phyloP scores from a whole-genome alignment of 2,113 vertebrate species.

The Laticauda colubrina region DNA sequence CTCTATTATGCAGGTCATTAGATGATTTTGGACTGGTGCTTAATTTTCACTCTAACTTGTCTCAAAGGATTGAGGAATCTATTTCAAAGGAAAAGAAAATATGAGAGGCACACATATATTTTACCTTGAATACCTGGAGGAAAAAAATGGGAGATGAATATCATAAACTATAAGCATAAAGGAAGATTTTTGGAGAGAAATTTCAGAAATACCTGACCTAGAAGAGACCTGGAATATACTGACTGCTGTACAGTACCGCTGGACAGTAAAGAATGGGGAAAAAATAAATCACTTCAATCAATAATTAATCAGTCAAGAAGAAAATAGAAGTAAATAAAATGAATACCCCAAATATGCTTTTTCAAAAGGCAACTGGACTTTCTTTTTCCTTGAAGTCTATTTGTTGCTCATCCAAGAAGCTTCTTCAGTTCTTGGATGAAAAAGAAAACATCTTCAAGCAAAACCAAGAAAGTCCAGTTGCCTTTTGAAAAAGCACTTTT shows the following conservation, averaged over 20 bases:
- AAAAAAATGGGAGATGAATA: background rate
- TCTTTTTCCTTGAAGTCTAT: background rate
- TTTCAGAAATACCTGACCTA: background rate
- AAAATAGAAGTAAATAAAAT: background rate
- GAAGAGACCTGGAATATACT: background rate
- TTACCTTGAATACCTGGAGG: background rate
- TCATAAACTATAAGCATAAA: background rate
- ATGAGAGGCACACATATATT: background rate
- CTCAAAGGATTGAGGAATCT: background rate
- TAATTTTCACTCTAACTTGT: background rate
- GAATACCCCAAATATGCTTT: background rate
- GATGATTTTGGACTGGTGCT: background rate
- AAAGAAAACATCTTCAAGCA: background rate
- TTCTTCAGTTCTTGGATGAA: background rate
- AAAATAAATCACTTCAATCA: background rate
- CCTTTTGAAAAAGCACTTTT: background rate
- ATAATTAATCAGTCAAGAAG: background rate
- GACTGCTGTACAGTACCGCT: background rate
- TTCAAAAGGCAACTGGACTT: background rate
- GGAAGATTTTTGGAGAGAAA: background rate
- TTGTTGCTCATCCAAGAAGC: background rate
- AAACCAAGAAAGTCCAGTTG: background rate
- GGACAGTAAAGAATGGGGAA: background rate
- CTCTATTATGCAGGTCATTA: background rate
- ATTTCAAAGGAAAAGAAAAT: background rate